Evolutionary conservation across 2,797 vertebrate genomes (phyloP), one percentile per base, ranked within the genome.

Genomic region (Petrocephalus sullivani): DNA sequence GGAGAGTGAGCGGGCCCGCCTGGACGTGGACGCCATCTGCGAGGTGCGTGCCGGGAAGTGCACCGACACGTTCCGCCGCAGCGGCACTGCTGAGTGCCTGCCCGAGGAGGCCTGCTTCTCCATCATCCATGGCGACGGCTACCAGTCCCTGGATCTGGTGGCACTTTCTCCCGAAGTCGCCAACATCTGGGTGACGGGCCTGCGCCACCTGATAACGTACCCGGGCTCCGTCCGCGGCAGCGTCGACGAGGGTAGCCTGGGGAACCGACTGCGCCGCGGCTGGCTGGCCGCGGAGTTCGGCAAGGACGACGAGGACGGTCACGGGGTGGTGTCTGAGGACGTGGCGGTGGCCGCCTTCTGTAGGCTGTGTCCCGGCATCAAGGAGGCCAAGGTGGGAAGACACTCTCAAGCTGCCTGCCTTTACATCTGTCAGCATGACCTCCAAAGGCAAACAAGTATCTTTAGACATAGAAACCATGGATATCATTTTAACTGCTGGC

Each of bases 111-210:
- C 96, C 0, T 97, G 98, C 0, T 97, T 99, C 91, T 99, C 98
- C 0, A 93, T 99, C 88, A 97, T 99, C 90, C 97, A 99, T 0
- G 98, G 98, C 0, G 98, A 99, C 2, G 98, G 98, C 88, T 98
- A 98, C 0, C 97, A 98, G 94, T 98, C 98, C 23, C 95, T 99
- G 89, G 98, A 99, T 92, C 91, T 99, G 88, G 97, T 99, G 85
- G 98, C 98, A 4, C 93, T 97, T 92, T 98, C 98, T 0, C 96
- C 98, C 3, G 98, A 99, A 28, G 98, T 99, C 81, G 97, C 98
- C 87, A 99, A 99, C 93, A 99, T 99, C 94, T 99, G 98, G 98
- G 97, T 99, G 85, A 99, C 98, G 0, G 98, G 98, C 14, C 94
- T 99, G 85, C 96, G 98, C 57, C 98, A 99, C 93, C 94, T 99